Conservation (phyloP, 2,888 invertebrate genomes). For the Stegophylla sp. region DNA sequence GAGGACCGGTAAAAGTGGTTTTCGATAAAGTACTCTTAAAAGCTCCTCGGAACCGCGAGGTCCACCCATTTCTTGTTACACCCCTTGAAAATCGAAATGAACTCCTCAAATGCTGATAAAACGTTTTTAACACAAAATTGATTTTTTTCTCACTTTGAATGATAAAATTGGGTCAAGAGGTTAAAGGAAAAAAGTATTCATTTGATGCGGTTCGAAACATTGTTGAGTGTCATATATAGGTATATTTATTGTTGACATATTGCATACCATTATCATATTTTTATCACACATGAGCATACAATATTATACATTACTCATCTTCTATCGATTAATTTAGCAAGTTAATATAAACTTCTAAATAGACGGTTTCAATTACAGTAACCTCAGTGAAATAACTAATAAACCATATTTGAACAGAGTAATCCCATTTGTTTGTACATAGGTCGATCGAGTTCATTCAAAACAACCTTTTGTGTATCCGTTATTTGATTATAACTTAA, state of each 20-base stretch:
- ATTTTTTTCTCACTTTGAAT: slow-evolving; percentile 22
- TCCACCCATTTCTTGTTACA: slow-evolving; percentile 17
- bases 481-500: slow-evolving; percentile 5
- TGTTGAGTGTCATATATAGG: background rate
- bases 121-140: slow-evolving; percentile 29
- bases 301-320: background rate
- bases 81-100: slow-evolving; percentile 38
- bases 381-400: background rate
- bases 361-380: background rate
- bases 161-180: slow-evolving; percentile 32
- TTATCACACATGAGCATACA: no score
- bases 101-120: slow-evolving; percentile 51
- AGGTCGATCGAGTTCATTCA: background rate
- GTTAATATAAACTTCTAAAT: background rate
- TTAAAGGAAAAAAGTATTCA: slow-evolving; percentile 5
- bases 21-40: slow-evolving; percentile 40
- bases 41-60: slow-evolving; percentile 20
- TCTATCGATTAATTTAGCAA: background rate
- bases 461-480: background rate
- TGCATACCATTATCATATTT: background rate
- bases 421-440: background rate
- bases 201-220: background rate
- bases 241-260: background rate
- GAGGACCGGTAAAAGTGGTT: slow-evolving; percentile 37
- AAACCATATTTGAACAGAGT: background rate